Percentiles rank a stretch among this genome's conserved stretches.
Conservation (phyloP, 2,797 vertebrate genomes). For the Rhyacichthys aspro region DNA sequence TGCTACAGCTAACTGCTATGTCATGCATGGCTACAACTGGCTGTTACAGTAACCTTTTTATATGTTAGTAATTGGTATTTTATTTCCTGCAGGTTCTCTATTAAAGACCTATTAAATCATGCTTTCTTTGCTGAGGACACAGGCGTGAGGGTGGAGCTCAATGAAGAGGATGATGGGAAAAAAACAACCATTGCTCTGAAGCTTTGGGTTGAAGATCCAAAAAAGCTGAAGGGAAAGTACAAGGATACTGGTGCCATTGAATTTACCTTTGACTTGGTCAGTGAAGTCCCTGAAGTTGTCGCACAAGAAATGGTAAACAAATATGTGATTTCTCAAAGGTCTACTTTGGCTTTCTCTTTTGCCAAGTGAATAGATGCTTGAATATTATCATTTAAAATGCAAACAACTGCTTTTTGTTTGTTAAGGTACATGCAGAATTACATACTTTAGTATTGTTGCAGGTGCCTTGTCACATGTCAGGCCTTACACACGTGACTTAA, state of each 20-base stretch:
- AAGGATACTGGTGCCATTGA: conserved; percentile 98
- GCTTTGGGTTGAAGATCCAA: conserved; percentile 98
- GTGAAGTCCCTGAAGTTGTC: conserved; percentile 93
- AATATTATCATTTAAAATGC: not conserved
- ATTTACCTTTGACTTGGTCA: conserved; percentile 94
- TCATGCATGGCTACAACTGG: conserved; percentile 24
- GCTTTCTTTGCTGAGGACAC: conserved; percentile 99
- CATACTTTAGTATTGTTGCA: not conserved
- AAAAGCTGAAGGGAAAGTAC: conserved; percentile 98
- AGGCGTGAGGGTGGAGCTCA: conserved; percentile 96
- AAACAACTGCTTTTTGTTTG: no score
- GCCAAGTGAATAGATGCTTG: no score
- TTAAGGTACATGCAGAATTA: not conserved
- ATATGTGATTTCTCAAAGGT: not conserved
- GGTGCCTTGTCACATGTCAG: conserved; percentile 5
- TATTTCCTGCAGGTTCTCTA: conserved; percentile 87
- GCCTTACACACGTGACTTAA: not conserved
- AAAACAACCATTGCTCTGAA: conserved; percentile 94
- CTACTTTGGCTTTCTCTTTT: no score
- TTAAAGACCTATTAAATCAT: conserved; percentile 97
- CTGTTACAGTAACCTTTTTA: conserved; percentile 31
- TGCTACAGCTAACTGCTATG: conserved; percentile 37
- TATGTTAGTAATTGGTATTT: conserved; percentile 26
- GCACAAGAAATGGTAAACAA: conserved; percentile 96
- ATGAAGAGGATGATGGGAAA: conserved; percentile 95